phyloP scores from a whole-genome alignment of 2,797 vertebrate species.

The Furcifer pardalis region DNA sequence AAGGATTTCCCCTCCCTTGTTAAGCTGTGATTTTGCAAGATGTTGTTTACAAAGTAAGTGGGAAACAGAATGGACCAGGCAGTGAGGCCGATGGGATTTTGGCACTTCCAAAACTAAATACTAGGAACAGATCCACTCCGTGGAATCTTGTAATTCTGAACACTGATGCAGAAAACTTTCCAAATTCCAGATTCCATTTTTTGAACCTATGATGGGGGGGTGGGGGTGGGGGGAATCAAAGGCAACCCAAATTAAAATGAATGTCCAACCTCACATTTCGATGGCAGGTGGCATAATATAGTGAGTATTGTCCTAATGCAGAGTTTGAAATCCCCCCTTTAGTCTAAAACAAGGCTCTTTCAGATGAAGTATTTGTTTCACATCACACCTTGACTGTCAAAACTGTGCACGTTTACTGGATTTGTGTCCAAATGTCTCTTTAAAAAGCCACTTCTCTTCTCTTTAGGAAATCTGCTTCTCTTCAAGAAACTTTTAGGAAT shows the following conservation, averaged over 20 bases:
- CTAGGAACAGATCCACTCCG: neutral
- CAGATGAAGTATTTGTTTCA: too few relatives aligned
- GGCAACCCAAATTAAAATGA: neutral
- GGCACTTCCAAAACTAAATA: neutral
- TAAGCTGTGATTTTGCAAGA: neutral
- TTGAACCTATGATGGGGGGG: neutral
- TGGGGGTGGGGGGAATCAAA: neutral
- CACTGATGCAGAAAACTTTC: neutral
- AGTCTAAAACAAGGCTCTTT: too few relatives aligned
- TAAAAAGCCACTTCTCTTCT: too few relatives aligned
- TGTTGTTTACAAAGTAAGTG: slow-evolving; percentile 6
- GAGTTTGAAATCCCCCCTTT: too few relatives aligned
- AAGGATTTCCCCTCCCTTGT: slow-evolving; percentile 6
- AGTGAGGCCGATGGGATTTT: neutral
- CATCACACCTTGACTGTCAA: too few relatives aligned
- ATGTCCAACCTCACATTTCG: neutral
- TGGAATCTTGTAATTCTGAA: neutral
- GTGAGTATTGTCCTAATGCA: too few relatives aligned
- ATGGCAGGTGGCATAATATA: too few relatives aligned
- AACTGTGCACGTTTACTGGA: too few relatives aligned
- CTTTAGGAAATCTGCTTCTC: too few relatives aligned
- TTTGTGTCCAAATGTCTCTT: too few relatives aligned
- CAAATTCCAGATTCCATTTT: neutral
- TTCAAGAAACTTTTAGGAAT: too few relatives aligned
- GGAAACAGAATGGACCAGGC: neutral